These are phyloP conservation scores for Mesaphorura yosii DNA, from an alignment of 1,140 invertebrate species.

Conservation along the genomic window DNA sequence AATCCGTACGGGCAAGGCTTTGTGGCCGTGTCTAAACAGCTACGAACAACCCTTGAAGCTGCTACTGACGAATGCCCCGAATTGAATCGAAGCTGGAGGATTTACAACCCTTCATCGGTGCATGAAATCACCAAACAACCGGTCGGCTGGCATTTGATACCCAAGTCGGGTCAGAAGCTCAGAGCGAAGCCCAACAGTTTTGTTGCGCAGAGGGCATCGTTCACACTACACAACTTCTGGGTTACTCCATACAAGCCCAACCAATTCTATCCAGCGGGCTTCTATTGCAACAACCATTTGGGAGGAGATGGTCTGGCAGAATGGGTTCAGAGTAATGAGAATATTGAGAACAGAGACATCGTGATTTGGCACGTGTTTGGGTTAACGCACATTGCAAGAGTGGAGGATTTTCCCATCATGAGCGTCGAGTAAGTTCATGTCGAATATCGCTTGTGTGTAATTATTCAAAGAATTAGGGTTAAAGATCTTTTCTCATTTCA, in stretches of 20 bases:
- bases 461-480: neutral
- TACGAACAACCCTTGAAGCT: constrained; percentile 5
- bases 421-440: constrained; percentile 20
- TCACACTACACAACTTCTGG: constrained; percentile 16
- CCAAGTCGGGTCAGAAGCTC: neutral
- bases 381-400: constrained; percentile 11
- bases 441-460: neutral
- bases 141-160: constrained; percentile 17
- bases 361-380: constrained; percentile 24
- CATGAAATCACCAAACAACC: constrained; percentile 12
- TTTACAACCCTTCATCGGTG: constrained; percentile 4
- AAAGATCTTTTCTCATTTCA: constrained; percentile 2
- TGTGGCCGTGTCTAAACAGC: neutral
- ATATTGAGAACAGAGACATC: constrained; percentile 21
- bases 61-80: neutral
- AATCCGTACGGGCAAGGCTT: constrained; percentile 25
- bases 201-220: constrained; percentile 8
- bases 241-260: constrained; percentile 12
- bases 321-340: constrained; percentile 16
- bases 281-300: constrained; percentile 20
- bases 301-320: constrained; percentile 14
- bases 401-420: constrained; percentile 28
- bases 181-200: constrained; percentile 7
- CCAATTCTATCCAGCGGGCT: constrained; percentile 6
- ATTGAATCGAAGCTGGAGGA: constrained; percentile 13